phyloP scores from a whole-genome alignment of 2,888 invertebrate genomes.

The Apantesis nais region DNA sequence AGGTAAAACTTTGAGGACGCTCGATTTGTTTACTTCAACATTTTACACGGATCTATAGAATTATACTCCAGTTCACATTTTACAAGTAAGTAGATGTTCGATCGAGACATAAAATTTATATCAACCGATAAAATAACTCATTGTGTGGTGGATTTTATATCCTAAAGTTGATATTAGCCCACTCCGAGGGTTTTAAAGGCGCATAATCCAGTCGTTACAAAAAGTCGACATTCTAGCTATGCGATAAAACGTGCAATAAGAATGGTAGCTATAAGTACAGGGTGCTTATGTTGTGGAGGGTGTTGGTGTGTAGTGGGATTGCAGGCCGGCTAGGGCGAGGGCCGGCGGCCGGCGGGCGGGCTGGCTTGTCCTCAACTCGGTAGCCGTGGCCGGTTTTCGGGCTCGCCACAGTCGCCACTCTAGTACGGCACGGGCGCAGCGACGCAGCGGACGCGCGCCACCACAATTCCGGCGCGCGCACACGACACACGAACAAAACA shows the following conservation, averaged over 20 bases:
- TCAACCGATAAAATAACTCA: constrained; percentile 47
- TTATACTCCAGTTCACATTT: constrained; percentile 42
- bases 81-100: constrained; percentile 29
- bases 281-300: constrained; percentile 28
- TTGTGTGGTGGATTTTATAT: constrained; percentile 50
- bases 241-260: constrained; percentile 74
- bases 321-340: constrained; percentile 43
- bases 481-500: constrained; percentile 53
- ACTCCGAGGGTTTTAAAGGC: constrained; percentile 66
- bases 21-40: constrained; percentile 43
- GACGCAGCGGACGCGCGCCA: constrained; percentile 73
- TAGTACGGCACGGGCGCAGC: constrained; percentile 77
- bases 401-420: constrained; percentile 52
- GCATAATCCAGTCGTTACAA: constrained; percentile 67
- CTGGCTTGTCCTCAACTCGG: constrained; percentile 64
- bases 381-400: constrained; percentile 64
- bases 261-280: constrained; percentile 49
- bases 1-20: constrained; percentile 46
- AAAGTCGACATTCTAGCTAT: constrained; percentile 62
- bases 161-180: constrained; percentile 46
- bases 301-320: constrained; percentile 19
- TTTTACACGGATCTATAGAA: constrained; percentile 35
- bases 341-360: constrained; percentile 53
- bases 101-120: constrained; percentile 41
- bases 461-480: constrained; percentile 64